Evolutionary conservation across 2,113 vertebrate genomes (phyloP).

Genomic region (Capreolus pygargus): DNA sequence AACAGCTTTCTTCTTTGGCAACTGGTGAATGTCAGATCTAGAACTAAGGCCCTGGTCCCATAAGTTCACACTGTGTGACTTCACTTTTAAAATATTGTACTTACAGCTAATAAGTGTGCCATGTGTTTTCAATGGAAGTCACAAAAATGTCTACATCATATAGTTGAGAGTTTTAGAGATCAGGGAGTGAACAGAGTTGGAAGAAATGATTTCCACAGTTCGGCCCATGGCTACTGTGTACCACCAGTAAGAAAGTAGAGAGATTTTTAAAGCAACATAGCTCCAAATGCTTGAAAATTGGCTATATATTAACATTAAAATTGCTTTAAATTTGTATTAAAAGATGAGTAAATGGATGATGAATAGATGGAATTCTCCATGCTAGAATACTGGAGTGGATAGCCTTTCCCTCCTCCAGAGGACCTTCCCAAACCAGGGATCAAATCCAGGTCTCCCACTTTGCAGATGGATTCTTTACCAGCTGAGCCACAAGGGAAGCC

Average conservation of each 20-base stretch:
- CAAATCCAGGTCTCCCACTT: not conserved
- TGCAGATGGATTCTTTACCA: not conserved
- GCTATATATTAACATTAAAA: not conserved
- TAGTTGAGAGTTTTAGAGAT: not conserved
- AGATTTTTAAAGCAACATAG: not conserved
- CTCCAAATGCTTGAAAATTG: not conserved
- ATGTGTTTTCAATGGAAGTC: not conserved
- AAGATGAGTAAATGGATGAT: not conserved
- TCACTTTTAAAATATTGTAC: not conserved
- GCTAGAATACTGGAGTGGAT: not conserved
- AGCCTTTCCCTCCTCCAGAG: not conserved
- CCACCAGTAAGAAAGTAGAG: not conserved
- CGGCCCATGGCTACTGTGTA: not conserved
- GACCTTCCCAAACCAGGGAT: not conserved
- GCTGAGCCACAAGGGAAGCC: not conserved
- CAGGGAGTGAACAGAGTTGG: rapidly evolving
- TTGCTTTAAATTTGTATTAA: not conserved
- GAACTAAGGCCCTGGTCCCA: not conserved
- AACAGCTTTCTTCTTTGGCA: not conserved
- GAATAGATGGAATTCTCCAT: not conserved
- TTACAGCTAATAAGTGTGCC: not conserved
- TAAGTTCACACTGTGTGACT: not conserved
- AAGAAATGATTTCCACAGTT: not conserved
- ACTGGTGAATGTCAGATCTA: not conserved
- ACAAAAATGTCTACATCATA: not conserved